Conservation (phyloP, 1,140 invertebrate species). For the Drosophila pandora region DNA sequence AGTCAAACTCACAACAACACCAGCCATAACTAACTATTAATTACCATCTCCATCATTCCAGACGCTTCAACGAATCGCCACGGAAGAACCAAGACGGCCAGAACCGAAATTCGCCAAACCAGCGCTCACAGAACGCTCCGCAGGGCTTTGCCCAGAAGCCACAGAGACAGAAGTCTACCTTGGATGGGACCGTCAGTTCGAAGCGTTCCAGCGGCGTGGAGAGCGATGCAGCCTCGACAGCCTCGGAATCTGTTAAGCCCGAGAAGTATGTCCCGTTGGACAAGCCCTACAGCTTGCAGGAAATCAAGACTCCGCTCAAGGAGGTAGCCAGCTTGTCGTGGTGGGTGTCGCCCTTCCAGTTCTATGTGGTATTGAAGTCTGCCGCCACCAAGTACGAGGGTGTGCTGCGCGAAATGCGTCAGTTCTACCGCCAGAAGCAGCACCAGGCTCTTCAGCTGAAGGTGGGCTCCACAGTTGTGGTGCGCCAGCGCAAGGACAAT, state of each 20-base stretch:
- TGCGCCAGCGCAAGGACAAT: constrained; percentile 88
- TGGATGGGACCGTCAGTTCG: constrained; percentile 36
- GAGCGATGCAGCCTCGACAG: constrained; percentile 31
- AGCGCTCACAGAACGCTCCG: constrained; percentile 74
- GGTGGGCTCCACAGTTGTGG: constrained; percentile 87
- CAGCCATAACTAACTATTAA: no score
- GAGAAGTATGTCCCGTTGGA: constrained; percentile 82
- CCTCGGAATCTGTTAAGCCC: constrained; percentile 31
- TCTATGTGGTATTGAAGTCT: constrained; percentile 87
- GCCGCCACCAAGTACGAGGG: constrained; percentile 85
- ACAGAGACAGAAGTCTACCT: constrained; percentile 60
- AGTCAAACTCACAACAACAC: no score
- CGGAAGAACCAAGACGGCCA: constrained; percentile 50
- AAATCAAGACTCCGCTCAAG: constrained; percentile 64
- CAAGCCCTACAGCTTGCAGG: constrained; percentile 75
- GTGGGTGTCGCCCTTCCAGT: constrained; percentile 88
- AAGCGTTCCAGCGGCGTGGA: constrained; percentile 63
- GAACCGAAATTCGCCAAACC: constrained; percentile 39
- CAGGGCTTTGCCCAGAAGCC: constrained; percentile 76
- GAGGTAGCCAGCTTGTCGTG: constrained; percentile 85
- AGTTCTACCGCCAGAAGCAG: constrained; percentile 86
- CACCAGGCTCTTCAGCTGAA: constrained; percentile 83
- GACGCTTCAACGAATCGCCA: constrained; percentile 67
- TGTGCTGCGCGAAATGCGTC: constrained; percentile 89
- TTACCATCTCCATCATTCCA: neutral